These are phyloP conservation scores for Gymnorhina tibicen DNA, from an alignment of 2,113 vertebrate genomes.

Conservation along the genomic window DNA sequence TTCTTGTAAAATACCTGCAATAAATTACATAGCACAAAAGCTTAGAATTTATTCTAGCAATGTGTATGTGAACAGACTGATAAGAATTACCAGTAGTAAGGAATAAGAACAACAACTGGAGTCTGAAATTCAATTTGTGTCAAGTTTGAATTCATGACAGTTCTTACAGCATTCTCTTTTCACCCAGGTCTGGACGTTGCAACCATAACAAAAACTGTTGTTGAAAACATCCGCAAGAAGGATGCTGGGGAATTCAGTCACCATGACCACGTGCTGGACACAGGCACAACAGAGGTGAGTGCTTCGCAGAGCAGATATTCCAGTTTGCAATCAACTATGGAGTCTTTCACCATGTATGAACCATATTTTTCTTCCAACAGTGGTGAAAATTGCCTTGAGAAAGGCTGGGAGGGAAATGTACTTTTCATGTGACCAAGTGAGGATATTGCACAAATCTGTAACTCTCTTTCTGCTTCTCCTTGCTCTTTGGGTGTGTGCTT, in stretches of 20 bases:
- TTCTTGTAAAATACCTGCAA: background rate
- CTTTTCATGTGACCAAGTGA: background rate
- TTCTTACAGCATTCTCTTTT: background rate
- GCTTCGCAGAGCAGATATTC: accelerated
- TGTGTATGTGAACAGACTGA: background rate
- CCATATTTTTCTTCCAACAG: background rate
- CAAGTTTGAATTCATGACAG: background rate
- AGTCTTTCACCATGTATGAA: background rate
- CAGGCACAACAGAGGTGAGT: conserved; percentile 79
- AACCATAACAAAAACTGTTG: conserved; percentile 88
- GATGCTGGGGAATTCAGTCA: conserved; percentile 83
- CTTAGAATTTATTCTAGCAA: background rate
- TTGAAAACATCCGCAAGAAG: conserved; percentile 86
- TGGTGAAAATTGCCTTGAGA: background rate
- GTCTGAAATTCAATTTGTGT: background rate
- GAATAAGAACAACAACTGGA: background rate
- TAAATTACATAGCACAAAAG: background rate
- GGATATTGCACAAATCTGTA: background rate
- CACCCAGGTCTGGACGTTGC: conserved; percentile 80
- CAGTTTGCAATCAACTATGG: accelerated
- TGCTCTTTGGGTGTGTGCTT: background rate
- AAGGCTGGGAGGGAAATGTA: background rate
- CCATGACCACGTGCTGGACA: conserved; percentile 78
- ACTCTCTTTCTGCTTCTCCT: background rate
- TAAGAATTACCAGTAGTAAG: background rate